Evolutionary conservation across 2,797 vertebrate genomes (phyloP).

Genomic region (Hydrophis major): DNA sequence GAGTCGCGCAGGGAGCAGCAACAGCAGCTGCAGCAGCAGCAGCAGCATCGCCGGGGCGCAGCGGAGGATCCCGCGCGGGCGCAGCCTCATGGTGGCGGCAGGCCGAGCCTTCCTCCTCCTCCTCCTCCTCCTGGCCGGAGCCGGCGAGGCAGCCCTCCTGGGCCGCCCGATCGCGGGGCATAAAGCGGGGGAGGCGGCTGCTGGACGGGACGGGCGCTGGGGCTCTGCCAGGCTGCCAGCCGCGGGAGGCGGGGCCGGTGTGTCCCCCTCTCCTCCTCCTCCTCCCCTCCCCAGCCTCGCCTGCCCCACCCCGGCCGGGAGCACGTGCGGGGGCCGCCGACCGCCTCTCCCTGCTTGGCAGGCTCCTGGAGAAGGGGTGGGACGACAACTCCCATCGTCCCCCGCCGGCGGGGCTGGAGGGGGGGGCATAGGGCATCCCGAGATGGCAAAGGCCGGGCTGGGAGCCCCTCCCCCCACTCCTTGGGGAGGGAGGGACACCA

Average conservation of each 20-base stretch:
- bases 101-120: not conserved
- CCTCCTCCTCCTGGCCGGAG: not conserved
- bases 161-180: not conserved
- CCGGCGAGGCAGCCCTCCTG: not conserved
- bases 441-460: not conserved
- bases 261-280: not conserved
- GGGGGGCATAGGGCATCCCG: too few species aligned
- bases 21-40: not conserved
- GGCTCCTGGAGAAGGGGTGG: not conserved
- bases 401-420: not conserved
- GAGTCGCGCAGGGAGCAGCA: not conserved
- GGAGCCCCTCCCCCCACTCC: not conserved
- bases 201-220: not conserved
- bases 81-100: not conserved
- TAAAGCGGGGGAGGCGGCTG: not conserved
- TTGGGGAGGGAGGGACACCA: not conserved
- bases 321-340: not conserved
- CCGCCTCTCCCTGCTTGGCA: not conserved
- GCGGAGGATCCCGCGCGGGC: not conserved
- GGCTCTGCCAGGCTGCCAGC: not conserved
- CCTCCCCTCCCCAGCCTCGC: not conserved
- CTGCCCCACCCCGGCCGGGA: not conserved
- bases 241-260: not conserved
- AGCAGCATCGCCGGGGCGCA: not conserved
- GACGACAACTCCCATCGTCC: not conserved